These are phyloP conservation scores for Acanthurus leucopareius DNA, from an alignment of 2,797 vertebrate species.

Conservation along the genomic window DNA sequence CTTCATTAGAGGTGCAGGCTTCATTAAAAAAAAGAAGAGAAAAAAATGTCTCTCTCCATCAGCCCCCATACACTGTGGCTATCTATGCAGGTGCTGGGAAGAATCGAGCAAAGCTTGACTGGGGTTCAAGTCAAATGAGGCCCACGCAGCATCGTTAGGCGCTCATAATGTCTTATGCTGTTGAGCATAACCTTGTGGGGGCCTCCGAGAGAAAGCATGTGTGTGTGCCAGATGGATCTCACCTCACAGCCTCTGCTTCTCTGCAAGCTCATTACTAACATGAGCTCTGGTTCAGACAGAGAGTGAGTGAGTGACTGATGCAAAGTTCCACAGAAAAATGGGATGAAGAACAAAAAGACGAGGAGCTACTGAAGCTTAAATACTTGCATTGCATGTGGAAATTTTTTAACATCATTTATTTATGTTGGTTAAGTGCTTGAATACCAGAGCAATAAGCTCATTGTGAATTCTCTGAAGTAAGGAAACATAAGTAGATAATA, in stretches of 20 bases:
- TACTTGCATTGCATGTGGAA: slow-evolving; percentile 18
- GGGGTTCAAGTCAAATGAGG: slow-evolving; percentile 80
- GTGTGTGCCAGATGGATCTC: slow-evolving; percentile 80
- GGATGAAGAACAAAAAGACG: slow-evolving; percentile 50
- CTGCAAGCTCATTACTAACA: slow-evolving; percentile 83
- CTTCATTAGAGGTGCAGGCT: slow-evolving; percentile 75
- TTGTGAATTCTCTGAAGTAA: background rate
- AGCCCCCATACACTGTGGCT: slow-evolving; percentile 51
- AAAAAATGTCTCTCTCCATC: slow-evolving; percentile 61
- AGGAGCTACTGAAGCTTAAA: slow-evolving; percentile 39
- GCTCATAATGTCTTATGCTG: slow-evolving; percentile 76
- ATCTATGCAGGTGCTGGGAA: slow-evolving; percentile 54
- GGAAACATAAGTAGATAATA: background rate
- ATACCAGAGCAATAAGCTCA: background rate
- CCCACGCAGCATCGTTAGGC: slow-evolving; percentile 87
- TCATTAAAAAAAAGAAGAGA: slow-evolving; percentile 61
- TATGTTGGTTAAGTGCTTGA: background rate
- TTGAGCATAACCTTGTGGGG: slow-evolving; percentile 83
- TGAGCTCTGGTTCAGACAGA: slow-evolving; percentile 76
- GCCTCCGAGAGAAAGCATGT: slow-evolving; percentile 67
- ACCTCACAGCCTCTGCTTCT: slow-evolving; percentile 80
- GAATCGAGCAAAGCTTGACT: slow-evolving; percentile 61
- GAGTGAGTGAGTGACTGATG: slow-evolving; percentile 65
- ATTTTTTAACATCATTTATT: slow-evolving; percentile 14
- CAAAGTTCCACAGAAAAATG: slow-evolving; percentile 64